Evolutionary conservation across 2,113 vertebrate genomes (phyloP), one percentile per base, ranked within the genome.

Genomic region (Protobothrops flavoviridis): DNA sequence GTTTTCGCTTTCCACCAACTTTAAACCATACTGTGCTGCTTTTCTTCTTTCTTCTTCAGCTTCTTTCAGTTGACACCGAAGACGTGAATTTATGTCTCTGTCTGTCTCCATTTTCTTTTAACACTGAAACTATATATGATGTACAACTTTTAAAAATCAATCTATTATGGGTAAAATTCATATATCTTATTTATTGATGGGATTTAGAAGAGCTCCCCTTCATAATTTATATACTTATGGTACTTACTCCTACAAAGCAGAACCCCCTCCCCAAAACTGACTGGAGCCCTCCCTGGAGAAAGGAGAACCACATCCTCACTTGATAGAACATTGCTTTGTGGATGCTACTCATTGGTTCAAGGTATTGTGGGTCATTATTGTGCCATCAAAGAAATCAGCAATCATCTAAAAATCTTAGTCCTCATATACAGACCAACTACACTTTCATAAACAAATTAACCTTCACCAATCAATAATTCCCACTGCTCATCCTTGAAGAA

Each of bases 21-120:
- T 97, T 94, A 99, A 95, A 5, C 99, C 99, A 95, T 99, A 99
- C 1, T 99, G 98, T 1, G 98, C 99, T 29, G 99, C 99, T 95
- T 98, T 98, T 3, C 98, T 98, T 56, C 98, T 94, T 92, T 99
- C 98, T 0, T 98, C 97, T 93, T 99, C 98, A 1, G 95, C 97
- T 94, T 99, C 98, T 95, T 96, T 98, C 53, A 99, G 97, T 91
- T 98, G 98, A 15, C 96, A 92, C 59, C 94, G 98, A 89, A 99
- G 98, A 59, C 87, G 95, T 92, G 97, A 93, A 11, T 98, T 86
- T 3, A 92, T 89, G 89, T 99, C 98, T 26, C 96, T 15, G 23
- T 98, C 98, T 96, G 98, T 97, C 50, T 64, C 93, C 90, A 93
- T 85, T 88, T 91, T 90, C 93, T 94, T 57, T 81, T 90, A 8